phyloP scores from a whole-genome alignment of 2,888 invertebrate genomes.

The Glyphotaelius pellucidus region DNA sequence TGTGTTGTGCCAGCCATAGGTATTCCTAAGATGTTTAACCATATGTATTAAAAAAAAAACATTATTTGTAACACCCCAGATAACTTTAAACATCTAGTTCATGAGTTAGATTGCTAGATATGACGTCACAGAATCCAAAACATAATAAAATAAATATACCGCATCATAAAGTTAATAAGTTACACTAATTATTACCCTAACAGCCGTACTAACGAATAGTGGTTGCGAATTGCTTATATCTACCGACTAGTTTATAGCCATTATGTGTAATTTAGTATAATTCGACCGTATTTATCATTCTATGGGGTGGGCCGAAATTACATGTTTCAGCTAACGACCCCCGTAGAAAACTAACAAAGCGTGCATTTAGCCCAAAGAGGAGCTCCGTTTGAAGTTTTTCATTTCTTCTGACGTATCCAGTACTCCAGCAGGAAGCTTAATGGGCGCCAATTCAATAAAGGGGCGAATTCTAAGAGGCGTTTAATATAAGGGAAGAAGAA shows the following conservation, averaged over 20 bases:
- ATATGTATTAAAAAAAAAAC: too few relatives aligned
- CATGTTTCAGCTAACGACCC: constrained; percentile 41
- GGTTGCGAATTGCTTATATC: neutral
- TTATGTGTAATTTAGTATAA: neutral
- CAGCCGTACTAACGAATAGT: neutral
- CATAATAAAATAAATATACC: neutral
- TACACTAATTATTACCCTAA: neutral
- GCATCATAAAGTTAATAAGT: neutral
- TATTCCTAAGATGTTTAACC: too few relatives aligned
- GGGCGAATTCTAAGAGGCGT: neutral
- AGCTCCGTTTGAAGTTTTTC: constrained; percentile 41
- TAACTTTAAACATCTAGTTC: too few relatives aligned
- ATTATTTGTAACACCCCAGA: too few relatives aligned
- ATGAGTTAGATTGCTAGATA: neutral
- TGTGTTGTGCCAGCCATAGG: too few relatives aligned
- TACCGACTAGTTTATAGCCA: neutral
- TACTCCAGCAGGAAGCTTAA: neutral
- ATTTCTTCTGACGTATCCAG: constrained; percentile 8
- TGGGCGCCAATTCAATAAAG: neutral
- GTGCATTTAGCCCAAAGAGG: constrained; percentile 33
- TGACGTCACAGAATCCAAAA: neutral
- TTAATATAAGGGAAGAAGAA: neutral
- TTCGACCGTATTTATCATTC: constrained; percentile 26
- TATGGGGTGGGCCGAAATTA: constrained; percentile 14
- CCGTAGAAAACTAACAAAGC: constrained; percentile 40